Conservation (phyloP, 1,140 invertebrate genomes). For the Battus philenor region DNA sequence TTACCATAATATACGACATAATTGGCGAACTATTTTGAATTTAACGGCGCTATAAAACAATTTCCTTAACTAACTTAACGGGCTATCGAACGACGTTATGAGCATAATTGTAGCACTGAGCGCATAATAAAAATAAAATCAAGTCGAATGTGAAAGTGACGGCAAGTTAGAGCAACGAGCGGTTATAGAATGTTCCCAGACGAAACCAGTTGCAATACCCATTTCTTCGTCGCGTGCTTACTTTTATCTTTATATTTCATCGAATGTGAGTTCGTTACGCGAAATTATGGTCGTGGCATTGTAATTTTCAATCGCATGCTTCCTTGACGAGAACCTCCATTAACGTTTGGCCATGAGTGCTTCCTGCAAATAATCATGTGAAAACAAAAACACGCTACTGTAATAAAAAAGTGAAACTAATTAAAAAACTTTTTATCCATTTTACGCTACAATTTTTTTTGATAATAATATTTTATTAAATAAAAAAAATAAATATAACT, state of each 20-base stretch:
- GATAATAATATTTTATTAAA: too few relatives aligned
- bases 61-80: constrained; percentile 18
- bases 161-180: constrained; percentile 19
- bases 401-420: too few relatives aligned
- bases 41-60: constrained; percentile 27
- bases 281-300: constrained; percentile 53
- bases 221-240: constrained; percentile 39
- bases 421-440: too few relatives aligned
- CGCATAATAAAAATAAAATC: constrained; percentile 25
- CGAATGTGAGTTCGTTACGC: constrained; percentile 50
- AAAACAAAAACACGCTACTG: constrained; percentile 10
- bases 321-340: constrained; percentile 41
- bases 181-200: constrained; percentile 10
- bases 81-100: constrained; percentile 1
- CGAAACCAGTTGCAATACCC: constrained; percentile 7
- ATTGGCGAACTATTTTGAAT: constrained; percentile 29
- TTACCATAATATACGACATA: constrained; percentile 26
- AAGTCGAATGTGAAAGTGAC: constrained; percentile 27
- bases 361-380: constrained; percentile 17
- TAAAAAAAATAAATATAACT: too few relatives aligned
- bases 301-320: constrained; percentile 53
- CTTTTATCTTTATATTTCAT: constrained; percentile 33
- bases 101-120: constrained; percentile 5
- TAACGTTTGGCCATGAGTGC: constrained; percentile 22
- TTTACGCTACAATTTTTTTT: too few relatives aligned